Base-by-base conservation (phyloP, 2,797 vertebrate genomes). In the Geotrypetes seraphini region DNA sequence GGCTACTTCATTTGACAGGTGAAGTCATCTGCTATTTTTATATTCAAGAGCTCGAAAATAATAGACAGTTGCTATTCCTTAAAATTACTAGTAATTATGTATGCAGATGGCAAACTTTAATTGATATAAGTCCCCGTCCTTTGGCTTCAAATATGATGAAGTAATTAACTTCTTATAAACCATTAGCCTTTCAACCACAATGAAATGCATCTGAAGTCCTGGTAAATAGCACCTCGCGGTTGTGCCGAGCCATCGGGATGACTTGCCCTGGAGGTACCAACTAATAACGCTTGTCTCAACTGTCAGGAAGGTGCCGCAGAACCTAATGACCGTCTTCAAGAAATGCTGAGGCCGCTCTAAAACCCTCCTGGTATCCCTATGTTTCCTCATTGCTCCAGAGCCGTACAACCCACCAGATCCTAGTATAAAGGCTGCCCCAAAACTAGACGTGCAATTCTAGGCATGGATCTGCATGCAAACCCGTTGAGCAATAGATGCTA, bases 351-450 rank as follows among this genome's bases (percentile, higher is more conserved):
- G 24, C 42, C n/a, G n/a, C n/a, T n/a, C n/a, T n/a, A n/a, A n/a
- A n/a, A n/a, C n/a, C n/a, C n/a, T n/a, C n/a, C n/a, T n/a, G 43
- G 70, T 57, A 71, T 73, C 70, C 64, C 70, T 56, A 18, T 32
- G 8, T 17, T 18, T 20, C 15, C 14, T 33, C 35, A 25, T 53
- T 38, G n/a, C 44, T 61, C 42, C 47, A 54, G 56, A 42, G 10
- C 38, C 37, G 25, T 43, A 19, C 21, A 15, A 67, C 65, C n/a
- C n/a, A n/a, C n/a, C n/a, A n/a, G n/a, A n/a, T n/a, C n/a, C n/a
- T n/a, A n/a, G n/a, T n/a, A n/a, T n/a, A n/a, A n/a, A n/a, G n/a
- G n/a, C n/a, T n/a, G n/a, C n/a, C n/a, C n/a, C n/a, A n/a, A n/a
- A n/a, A n/a, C n/a, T n/a, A n/a, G n/a, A n/a, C n/a, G n/a, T n/a